Percentiles rank a stretch among this genome's conserved stretches.
Evolutionary conservation across 2,888 invertebrate genomes (phyloP).

Genomic region (Ophonus ardosiacus): DNA sequence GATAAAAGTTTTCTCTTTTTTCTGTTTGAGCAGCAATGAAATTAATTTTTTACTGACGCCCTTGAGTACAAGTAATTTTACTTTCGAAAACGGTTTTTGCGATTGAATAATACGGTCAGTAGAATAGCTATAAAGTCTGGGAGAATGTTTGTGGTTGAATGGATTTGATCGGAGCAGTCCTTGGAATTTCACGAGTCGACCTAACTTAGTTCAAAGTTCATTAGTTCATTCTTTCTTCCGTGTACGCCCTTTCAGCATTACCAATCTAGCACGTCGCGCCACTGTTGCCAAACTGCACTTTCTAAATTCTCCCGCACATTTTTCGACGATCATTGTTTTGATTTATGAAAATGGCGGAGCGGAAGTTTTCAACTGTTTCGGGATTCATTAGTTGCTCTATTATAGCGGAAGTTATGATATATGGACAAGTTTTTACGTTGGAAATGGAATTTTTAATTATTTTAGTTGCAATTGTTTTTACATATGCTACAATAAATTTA

Average conservation of each 20-base stretch:
- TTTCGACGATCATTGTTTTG: conserved; percentile 21
- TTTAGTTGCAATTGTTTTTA: background rate
- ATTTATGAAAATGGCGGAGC: conserved; percentile 24
- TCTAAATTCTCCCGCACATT: conserved; percentile 2
- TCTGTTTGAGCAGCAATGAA: background rate
- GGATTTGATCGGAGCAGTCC: conserved; percentile 24
- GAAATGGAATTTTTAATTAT: conserved; percentile 44
- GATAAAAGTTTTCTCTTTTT: background rate
- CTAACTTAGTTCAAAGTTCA: conserved; percentile 45
- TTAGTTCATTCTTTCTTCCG: conserved; percentile 43
- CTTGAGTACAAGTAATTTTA: background rate
- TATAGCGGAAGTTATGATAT: conserved; percentile 41
- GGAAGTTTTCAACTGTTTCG: conserved; percentile 17
- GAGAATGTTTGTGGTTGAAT: conserved; percentile 31
- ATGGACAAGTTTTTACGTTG: conserved; percentile 17
- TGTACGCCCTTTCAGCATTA: background rate
- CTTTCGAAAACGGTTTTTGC: background rate
- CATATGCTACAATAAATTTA: background rate
- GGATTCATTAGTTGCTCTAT: conserved; percentile 17
- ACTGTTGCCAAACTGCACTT: conserved; percentile 25
- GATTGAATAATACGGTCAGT: conserved; percentile 32
- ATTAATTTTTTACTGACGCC: background rate
- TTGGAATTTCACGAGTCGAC: conserved; percentile 42
- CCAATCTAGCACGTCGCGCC: background rate
- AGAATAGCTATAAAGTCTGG: conserved; percentile 20